Conservation (phyloP, 2,888 invertebrate genomes). For the Isoperla grammatica region DNA sequence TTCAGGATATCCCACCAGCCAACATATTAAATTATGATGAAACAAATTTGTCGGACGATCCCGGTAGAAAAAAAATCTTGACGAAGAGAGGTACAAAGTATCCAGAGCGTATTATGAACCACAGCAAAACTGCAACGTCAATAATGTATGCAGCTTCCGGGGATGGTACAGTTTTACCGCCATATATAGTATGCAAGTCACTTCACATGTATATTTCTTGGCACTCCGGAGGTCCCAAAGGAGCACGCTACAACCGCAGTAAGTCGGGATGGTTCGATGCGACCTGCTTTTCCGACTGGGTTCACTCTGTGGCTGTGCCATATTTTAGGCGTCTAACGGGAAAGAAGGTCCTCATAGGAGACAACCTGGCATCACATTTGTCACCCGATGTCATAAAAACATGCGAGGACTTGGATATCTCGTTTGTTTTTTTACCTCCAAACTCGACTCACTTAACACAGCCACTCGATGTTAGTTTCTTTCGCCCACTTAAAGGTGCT, state of each 20-base stretch:
- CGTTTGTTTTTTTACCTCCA: constrained; percentile 28
- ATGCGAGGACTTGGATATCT: constrained; percentile 26
- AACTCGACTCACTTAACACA: constrained; percentile 31
- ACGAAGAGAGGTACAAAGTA: constrained; percentile 29
- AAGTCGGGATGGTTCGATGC: constrained; percentile 38
- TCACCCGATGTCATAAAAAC: constrained; percentile 26
- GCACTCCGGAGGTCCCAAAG: constrained; percentile 26
- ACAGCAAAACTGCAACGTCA: constrained; percentile 25
- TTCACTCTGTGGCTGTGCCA: constrained; percentile 32
- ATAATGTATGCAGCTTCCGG: constrained; percentile 27
- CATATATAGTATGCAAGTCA: constrained; percentile 30
- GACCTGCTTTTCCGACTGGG: constrained; percentile 37
- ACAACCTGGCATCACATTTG: constrained; percentile 29
- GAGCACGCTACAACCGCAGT: constrained; percentile 34
- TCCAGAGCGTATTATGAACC: constrained; percentile 31
- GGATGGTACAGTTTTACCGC: constrained; percentile 27
- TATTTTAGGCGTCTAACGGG: constrained; percentile 32
- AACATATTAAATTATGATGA: constrained; percentile 38
- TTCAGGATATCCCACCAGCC: constrained; percentile 25
- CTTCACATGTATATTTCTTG: constrained; percentile 28
- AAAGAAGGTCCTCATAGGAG: constrained; percentile 33
- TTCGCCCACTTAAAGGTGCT: constrained; percentile 28
- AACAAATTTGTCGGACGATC: constrained; percentile 37
- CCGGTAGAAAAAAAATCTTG: constrained; percentile 32
- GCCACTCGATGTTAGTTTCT: constrained; percentile 30